Percentiles rank a stretch among this genome's conserved stretches.
Evolutionary conservation across 2,797 vertebrate genomes (phyloP).

Genomic region (Mormyrops attenuatus): DNA sequence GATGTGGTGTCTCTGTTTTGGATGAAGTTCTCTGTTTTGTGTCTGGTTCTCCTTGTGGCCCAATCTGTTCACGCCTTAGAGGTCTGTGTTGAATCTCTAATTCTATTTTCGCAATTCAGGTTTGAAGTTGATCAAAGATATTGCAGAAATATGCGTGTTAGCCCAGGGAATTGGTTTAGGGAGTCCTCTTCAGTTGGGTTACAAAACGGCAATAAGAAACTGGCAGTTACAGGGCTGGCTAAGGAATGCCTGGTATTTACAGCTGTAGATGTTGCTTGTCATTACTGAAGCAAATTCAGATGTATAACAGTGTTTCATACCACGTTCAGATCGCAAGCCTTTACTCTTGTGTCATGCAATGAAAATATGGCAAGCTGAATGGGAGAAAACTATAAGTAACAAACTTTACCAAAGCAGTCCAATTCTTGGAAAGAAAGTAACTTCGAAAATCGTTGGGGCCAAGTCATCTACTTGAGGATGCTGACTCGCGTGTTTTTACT

Average conservation of each 20-base stretch:
- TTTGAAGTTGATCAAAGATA: conserved; percentile 2
- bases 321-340: neutral
- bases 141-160: neutral
- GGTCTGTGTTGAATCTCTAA: neutral
- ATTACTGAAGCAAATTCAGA: neutral
- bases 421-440: neutral
- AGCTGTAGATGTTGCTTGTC: neutral
- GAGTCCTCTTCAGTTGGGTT: neutral
- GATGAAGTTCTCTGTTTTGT: neutral
- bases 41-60: neutral
- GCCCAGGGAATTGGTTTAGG: neutral
- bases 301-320: neutral
- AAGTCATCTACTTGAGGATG: neutral
- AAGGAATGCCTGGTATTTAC: neutral
- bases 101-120: neutral
- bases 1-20: neutral
- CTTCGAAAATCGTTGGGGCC: neutral
- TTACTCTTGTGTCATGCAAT: neutral
- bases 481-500: neutral
- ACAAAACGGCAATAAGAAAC: neutral
- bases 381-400: neutral
- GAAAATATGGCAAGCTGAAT: neutral
- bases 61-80: neutral
- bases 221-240: neutral
- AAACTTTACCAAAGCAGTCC: neutral